Evolutionary conservation across 2,797 vertebrate genomes (phyloP).

Genomic region (Platalea minor): DNA sequence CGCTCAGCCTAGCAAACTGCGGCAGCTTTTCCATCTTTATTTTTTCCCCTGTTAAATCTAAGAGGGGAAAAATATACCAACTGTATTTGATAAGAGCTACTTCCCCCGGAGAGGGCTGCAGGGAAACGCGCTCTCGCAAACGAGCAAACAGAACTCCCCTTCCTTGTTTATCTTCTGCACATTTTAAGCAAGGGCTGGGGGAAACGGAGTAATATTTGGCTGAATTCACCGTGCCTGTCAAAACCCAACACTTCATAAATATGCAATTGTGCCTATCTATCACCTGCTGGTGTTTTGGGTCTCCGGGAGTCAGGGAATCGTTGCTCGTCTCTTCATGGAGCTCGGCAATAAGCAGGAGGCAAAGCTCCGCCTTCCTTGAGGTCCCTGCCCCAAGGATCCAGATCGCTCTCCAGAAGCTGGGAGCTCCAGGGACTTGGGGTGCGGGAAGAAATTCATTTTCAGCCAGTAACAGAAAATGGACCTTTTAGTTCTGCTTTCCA

Average conservation of each 20-base stretch:
- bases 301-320: neutral
- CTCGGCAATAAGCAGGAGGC: neutral
- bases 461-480: neutral
- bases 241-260: neutral
- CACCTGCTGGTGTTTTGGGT: neutral
- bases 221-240: neutral
- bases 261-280: neutral
- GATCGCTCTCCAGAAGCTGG: neutral
- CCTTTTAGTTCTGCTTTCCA: neutral
- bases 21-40: neutral
- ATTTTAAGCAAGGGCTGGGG: neutral
- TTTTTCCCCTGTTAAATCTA: neutral
- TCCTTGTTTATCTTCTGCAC: neutral
- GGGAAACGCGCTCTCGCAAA: neutral
- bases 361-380: neutral
- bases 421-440: neutral
- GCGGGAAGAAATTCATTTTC: neutral
- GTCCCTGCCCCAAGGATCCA: neutral
- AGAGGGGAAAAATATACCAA: neutral
- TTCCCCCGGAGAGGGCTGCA: neutral
- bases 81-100: neutral
- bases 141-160: neutral
- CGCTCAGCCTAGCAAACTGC: neutral
- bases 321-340: neutral
- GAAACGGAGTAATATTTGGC: neutral